These are phyloP conservation scores for Pangasius sanitwongsei DNA, from an alignment of 2,797 vertebrate species.

Conservation along the genomic window DNA sequence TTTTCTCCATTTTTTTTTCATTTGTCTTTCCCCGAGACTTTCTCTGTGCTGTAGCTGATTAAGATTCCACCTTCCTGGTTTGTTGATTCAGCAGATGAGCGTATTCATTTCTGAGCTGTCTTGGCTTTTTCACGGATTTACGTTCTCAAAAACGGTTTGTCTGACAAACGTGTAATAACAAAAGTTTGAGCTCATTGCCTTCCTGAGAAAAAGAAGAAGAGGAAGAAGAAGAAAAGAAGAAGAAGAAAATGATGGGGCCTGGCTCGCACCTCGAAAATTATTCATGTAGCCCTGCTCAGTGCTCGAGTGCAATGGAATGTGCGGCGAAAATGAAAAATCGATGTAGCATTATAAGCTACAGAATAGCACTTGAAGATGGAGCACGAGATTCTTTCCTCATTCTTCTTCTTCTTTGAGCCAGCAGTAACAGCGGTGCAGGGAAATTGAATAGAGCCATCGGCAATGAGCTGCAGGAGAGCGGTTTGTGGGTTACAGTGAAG, in stretches of 20 bases:
- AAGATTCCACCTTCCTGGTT: slow-evolving; percentile 62
- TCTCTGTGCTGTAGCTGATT: slow-evolving; percentile 61
- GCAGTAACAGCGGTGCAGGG: slow-evolving; percentile 49
- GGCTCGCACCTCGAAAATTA: not conserved
- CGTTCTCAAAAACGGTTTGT: slow-evolving; percentile 57
- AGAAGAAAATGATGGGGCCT: not conserved
- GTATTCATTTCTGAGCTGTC: slow-evolving; percentile 65
- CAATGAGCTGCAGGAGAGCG: slow-evolving; percentile 60
- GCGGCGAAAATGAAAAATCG: slow-evolving; percentile 46
- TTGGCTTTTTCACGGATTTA: slow-evolving; percentile 52
- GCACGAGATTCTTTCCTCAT: slow-evolving; percentile 30
- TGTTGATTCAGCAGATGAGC: slow-evolving; percentile 74
- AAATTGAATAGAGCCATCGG: slow-evolving; percentile 63
- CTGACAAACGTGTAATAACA: slow-evolving; percentile 63
- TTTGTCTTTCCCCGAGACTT: slow-evolving; percentile 58
- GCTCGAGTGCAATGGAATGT: slow-evolving; percentile 29
- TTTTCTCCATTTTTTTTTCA: slow-evolving; percentile 61
- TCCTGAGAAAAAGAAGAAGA: slow-evolving; percentile 47
- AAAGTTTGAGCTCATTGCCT: slow-evolving; percentile 54
- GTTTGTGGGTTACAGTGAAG: slow-evolving; percentile 59
- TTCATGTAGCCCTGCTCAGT: slow-evolving; percentile 12
- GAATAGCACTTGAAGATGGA: slow-evolving; percentile 45
- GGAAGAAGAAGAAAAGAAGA: not conserved
- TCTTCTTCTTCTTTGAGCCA: slow-evolving; percentile 40
- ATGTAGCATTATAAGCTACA: slow-evolving; percentile 40